Percentiles rank a stretch among this genome's conserved stretches.
Conservation (phyloP, 1,140 invertebrate species). For the Chionoecetes opilio region DNA sequence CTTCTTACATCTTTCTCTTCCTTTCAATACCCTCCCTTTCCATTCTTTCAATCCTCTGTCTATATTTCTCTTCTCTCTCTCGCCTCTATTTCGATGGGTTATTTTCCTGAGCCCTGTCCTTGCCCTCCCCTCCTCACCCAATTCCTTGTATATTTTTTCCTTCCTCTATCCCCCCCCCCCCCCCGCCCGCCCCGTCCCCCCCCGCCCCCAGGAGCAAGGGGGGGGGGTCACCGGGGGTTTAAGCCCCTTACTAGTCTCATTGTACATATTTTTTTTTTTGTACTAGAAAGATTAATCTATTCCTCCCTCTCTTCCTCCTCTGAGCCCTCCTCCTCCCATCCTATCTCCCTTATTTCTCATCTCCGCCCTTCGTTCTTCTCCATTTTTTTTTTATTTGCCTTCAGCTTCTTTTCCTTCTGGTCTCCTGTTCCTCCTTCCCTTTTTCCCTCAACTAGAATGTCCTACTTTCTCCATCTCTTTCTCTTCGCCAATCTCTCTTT, state of each 20-base stretch:
- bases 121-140: not conserved
- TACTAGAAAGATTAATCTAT: not conserved
- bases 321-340: not conserved
- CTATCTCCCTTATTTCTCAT: not conserved
- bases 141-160: too few relatives aligned
- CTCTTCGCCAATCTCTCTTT: too few relatives aligned
- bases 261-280: not conserved
- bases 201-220: not conserved
- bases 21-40: not conserved
- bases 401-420: too few relatives aligned
- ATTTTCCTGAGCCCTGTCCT: too few relatives aligned
- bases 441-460: too few relatives aligned
- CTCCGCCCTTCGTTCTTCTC: not conserved
- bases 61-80: not conserved
- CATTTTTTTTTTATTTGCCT: not conserved
- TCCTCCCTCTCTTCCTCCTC: not conserved
- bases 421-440: too few relatives aligned
- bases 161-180: not conserved
- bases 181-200: not conserved
- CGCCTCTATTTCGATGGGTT: too few relatives aligned
- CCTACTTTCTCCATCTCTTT: too few relatives aligned
- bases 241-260: not conserved
- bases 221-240: conserved; percentile 21
- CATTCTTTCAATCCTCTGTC: not conserved
- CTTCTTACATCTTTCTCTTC: not conserved